A percentile compares a stretch with the other conserved stretches of the same genome.
These are phyloP conservation scores for Acanthaster planci DNA, from an alignment of 35 echinoderm and acorn worm genomes.

Conservation along the genomic window DNA sequence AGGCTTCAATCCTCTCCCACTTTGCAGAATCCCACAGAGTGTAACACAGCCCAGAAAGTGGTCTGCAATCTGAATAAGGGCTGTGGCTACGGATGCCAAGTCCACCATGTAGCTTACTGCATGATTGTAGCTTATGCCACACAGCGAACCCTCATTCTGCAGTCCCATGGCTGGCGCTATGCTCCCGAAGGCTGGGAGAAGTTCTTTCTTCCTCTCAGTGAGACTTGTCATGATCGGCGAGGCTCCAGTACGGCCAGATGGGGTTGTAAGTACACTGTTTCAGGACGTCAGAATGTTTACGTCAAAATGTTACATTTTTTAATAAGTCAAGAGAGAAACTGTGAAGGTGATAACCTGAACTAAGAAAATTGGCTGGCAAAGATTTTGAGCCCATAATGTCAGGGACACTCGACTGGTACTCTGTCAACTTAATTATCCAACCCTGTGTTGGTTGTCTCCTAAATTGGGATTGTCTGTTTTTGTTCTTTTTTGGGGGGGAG, in stretches of 20 bases:
- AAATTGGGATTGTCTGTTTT: too few relatives aligned
- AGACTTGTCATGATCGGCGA: conserved; percentile 66
- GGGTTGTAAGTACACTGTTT: conserved; percentile 64
- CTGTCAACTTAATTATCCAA: too few relatives aligned
- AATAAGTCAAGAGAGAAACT: too few relatives aligned
- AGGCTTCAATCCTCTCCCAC: neutral
- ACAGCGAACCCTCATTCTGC: conserved; percentile 82
- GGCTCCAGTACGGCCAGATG: conserved; percentile 64
- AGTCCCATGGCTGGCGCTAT: conserved; percentile 94
- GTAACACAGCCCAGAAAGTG: conserved; percentile 85
- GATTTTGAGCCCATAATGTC: too few relatives aligned
- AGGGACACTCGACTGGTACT: too few relatives aligned
- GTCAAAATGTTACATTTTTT: too few relatives aligned
- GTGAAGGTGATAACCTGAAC: too few relatives aligned
- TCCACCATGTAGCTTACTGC: conserved; percentile 94
- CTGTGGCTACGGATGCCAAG: conserved; percentile 94
- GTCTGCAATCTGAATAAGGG: conserved; percentile 96
- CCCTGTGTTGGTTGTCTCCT: too few relatives aligned
- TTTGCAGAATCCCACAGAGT: conserved; percentile 89
- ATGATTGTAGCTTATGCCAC: conserved; percentile 95
- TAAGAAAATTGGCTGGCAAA: too few relatives aligned
- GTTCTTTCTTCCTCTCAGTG: conserved; percentile 88
- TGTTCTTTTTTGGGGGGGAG: neutral
- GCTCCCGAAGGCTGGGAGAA: conserved; percentile 91
- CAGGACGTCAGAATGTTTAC: neutral